phyloP scores from a whole-genome alignment of 2,113 vertebrate genomes.

The Planiliza haematocheilus region DNA sequence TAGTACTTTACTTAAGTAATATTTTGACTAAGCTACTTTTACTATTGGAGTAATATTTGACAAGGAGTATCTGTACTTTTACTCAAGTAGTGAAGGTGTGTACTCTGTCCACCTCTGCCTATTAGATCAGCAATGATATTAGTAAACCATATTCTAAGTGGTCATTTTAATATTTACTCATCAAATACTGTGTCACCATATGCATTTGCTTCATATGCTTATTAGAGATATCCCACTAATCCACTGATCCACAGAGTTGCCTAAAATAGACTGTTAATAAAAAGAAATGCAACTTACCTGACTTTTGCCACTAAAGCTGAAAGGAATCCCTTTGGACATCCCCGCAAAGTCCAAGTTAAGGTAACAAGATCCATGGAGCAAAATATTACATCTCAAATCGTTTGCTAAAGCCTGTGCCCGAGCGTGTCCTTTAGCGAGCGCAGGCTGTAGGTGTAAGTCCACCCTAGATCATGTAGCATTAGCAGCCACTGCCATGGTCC shows the following conservation, averaged over 20 bases:
- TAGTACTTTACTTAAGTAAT: no score
- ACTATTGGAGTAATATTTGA: no score
- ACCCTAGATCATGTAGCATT: constrained; percentile 79
- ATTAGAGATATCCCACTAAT: background rate
- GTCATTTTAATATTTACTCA: background rate
- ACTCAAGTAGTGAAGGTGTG: no score
- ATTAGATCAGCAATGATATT: no score
- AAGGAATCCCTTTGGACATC: constrained; percentile 67
- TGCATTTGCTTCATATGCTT: background rate
- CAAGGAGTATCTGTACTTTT: no score
- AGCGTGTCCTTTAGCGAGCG: constrained; percentile 57
- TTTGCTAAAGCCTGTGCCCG: constrained; percentile 51
- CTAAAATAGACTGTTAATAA: constrained; percentile 34
- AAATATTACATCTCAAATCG: constrained; percentile 69
- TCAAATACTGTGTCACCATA: background rate
- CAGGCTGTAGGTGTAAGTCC: constrained; percentile 77
- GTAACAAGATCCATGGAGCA: constrained; percentile 71
- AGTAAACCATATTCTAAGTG: no score
- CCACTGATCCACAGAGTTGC: background rate
- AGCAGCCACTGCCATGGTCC: constrained; percentile 55
- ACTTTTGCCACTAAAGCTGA: constrained; percentile 39
- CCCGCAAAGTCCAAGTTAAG: constrained; percentile 68
- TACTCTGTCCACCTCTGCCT: no score
- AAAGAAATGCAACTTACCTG: constrained; percentile 61
- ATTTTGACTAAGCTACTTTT: no score